Percentiles rank a stretch among this genome's conserved stretches.
Evolutionary conservation across 2,113 vertebrate genomes (phyloP).

Genomic region (Suricata suricatta): DNA sequence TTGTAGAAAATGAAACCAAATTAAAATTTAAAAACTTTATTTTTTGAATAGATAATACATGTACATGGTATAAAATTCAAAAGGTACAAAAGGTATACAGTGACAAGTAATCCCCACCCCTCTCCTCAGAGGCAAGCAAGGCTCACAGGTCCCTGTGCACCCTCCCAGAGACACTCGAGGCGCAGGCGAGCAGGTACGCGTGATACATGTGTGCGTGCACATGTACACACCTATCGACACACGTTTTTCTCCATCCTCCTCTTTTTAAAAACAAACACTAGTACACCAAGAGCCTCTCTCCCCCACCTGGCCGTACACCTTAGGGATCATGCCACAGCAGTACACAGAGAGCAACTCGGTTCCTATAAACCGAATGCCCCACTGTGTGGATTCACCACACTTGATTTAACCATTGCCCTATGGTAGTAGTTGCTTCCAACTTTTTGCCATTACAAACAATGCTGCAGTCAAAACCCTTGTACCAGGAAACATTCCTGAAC

Average conservation of each 20-base stretch:
- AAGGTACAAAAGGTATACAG: conserved; percentile 64
- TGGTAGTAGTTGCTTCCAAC: background rate
- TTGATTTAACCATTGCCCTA: background rate
- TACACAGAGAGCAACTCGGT: background rate
- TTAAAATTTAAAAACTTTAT: conserved; percentile 65
- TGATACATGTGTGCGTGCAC: background rate
- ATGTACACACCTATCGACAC: background rate
- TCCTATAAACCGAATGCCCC: background rate
- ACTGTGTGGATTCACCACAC: background rate
- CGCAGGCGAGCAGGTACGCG: background rate
- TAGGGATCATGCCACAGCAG: background rate
- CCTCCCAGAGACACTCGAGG: background rate
- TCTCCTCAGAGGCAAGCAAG: background rate
- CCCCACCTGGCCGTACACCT: background rate
- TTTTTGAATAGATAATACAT: conserved; percentile 58
- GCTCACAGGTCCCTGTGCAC: background rate
- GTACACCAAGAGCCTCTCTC: background rate
- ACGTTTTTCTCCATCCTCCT: background rate
- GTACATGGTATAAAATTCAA: conserved; percentile 71
- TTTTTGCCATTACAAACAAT: background rate
- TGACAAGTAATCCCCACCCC: conserved; percentile 43
- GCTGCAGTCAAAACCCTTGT: background rate
- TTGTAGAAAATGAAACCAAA: background rate
- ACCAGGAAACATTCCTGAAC: background rate
- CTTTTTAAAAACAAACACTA: background rate